These are phyloP conservation scores for Limnephilus auricula DNA, from an alignment of 2,888 invertebrate genomes.

Conservation along the genomic window DNA sequence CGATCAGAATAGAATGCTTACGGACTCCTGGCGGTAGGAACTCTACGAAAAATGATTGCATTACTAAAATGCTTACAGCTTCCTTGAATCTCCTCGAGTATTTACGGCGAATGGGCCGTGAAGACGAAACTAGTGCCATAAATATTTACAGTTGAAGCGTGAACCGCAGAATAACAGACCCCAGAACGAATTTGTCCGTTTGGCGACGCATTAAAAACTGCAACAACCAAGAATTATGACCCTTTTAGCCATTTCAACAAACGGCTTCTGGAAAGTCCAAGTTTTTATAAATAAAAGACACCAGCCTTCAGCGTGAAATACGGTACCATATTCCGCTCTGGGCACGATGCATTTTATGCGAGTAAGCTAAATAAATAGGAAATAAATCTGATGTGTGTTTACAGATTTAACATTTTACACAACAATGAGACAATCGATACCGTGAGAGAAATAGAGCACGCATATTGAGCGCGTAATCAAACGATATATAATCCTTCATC, in stretches of 20 bases:
- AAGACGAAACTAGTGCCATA: conserved; percentile 16
- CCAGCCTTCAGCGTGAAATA: not conserved
- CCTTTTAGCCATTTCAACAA: not conserved
- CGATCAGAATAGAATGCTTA: not conserved
- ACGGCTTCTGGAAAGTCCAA: conserved; percentile 2
- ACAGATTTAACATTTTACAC: not conserved
- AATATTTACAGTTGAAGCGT: conserved; percentile 38
- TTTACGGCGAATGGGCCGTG: not conserved
- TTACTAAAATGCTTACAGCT: not conserved
- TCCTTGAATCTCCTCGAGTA: conserved; percentile 5
- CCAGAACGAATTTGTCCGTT: conserved; percentile 3
- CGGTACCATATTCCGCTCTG: not conserved
- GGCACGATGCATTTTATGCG: not conserved
- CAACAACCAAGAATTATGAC: conserved; percentile 4
- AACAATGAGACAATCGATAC: not conserved
- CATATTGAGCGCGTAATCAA: not conserved
- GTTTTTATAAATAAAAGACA: not conserved
- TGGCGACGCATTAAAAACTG: conserved; percentile 11
- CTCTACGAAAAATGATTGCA: not conserved
- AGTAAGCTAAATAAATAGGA: not conserved
- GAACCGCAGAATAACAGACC: not conserved
- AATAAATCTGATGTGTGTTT: not conserved
- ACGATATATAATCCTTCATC: not conserved
- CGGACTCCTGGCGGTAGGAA: not conserved
- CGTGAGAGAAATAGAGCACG: not conserved